A percentile compares a stretch with the other conserved stretches of the same genome.
These are phyloP conservation scores for Metopia argyrocephala DNA, from an alignment of 2,888 invertebrate genomes.

Conservation along the genomic window DNA sequence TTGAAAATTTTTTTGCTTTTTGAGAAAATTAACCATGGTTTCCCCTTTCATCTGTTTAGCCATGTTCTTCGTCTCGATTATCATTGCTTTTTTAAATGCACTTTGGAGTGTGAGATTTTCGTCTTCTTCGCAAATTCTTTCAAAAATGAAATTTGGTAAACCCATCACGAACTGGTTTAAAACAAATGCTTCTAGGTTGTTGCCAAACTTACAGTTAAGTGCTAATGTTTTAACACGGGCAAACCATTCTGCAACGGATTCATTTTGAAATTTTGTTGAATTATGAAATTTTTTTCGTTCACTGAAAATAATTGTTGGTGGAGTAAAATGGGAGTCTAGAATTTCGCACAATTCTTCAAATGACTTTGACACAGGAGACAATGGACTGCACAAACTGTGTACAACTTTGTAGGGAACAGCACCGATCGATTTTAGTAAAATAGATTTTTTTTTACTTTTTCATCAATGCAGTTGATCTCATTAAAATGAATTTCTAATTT, in stretches of 20 bases:
- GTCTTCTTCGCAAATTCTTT: conserved; percentile 54
- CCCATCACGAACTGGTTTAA: conserved; percentile 35
- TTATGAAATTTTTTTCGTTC: conserved; percentile 12
- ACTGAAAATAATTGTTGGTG: conserved; percentile 6
- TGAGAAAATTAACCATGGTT: conserved; percentile 35
- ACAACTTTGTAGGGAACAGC: not conserved
- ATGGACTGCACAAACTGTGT: conserved; percentile 26
- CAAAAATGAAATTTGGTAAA: conserved; percentile 24
- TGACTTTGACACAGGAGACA: conserved; percentile 14
- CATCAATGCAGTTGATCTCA: conserved; percentile 36
- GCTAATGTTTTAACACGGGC: too few relatives aligned
- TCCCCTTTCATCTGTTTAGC: not conserved
- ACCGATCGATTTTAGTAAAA: conserved; percentile 27
- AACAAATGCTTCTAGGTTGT: conserved; percentile 10
- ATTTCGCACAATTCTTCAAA: too few relatives aligned
- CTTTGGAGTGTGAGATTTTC: conserved; percentile 47
- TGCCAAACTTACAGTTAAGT: conserved; percentile 49
- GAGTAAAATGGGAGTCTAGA: conserved; percentile 11
- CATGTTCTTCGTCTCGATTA: conserved; percentile 16
- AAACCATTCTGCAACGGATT: too few relatives aligned
- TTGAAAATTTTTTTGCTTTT: conserved; percentile 3
- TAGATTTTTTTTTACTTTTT: conserved; percentile 32
- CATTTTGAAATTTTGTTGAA: too few relatives aligned
- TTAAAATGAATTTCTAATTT: conserved; percentile 29
- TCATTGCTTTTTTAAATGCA: conserved; percentile 41